A percentile compares a stretch with the other conserved stretches of the same genome.
Conservation (phyloP, 2,888 invertebrate genomes). For the Syrista parreyssii region DNA sequence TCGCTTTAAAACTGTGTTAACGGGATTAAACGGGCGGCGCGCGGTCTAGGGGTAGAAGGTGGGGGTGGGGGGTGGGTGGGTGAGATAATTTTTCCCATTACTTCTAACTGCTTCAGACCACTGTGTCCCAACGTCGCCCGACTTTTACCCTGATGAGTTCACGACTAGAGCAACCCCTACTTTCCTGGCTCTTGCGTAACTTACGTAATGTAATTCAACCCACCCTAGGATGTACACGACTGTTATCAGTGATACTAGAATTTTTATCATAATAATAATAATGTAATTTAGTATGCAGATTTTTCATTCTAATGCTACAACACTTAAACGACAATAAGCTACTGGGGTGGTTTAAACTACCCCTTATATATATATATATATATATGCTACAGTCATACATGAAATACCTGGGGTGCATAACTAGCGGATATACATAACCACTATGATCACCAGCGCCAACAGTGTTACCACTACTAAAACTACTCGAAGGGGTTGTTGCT, state of each 20-base stretch:
- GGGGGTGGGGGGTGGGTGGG: slow-evolving; percentile 1
- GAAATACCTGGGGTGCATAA: neutral
- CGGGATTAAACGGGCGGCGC: slow-evolving; percentile 25
- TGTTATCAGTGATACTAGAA: neutral
- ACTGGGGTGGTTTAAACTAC: neutral
- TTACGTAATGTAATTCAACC: neutral
- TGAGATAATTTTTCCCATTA: slow-evolving; percentile 37
- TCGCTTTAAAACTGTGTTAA: slow-evolving; percentile 28
- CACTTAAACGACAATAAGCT: neutral
- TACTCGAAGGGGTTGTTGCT: neutral
- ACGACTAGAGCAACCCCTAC: neutral
- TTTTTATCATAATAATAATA: neutral
- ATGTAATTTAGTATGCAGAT: neutral
- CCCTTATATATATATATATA: neutral
- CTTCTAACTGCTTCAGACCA: slow-evolving; percentile 22
- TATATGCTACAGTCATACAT: neutral
- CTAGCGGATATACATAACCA: neutral
- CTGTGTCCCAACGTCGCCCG: slow-evolving; percentile 29
- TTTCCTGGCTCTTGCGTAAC: neutral
- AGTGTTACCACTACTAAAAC: neutral
- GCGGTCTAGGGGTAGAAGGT: slow-evolving; percentile 8
- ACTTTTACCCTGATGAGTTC: slow-evolving; percentile 50
- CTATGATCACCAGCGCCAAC: neutral
- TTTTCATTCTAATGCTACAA: neutral
- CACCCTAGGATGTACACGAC: neutral